phyloP scores from a whole-genome alignment of 1,140 invertebrate genomes.

The Drepana arcuata region DNA sequence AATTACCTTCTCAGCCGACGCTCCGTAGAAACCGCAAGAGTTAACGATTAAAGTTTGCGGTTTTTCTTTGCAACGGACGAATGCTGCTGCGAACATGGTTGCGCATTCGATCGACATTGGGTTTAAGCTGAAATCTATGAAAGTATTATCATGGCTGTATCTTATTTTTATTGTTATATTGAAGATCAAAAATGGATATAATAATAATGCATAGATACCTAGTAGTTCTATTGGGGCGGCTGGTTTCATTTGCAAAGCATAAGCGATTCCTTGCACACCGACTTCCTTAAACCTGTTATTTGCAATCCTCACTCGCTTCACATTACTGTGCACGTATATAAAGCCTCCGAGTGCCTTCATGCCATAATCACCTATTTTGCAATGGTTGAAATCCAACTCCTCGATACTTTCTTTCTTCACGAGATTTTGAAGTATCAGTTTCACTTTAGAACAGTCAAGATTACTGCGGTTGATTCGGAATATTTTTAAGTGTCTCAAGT shows the following conservation, averaged over 20 bases:
- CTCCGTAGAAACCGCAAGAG: slow-evolving; percentile 52
- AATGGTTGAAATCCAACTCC: slow-evolving; percentile 66
- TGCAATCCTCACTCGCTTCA: slow-evolving; percentile 49
- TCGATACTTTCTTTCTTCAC: slow-evolving; percentile 55
- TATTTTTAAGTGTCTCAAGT: slow-evolving; percentile 40
- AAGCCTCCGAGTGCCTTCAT: slow-evolving; percentile 63
- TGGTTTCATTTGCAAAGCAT: slow-evolving; percentile 61
- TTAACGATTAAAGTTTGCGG: slow-evolving; percentile 59
- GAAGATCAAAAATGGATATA: too few species aligned
- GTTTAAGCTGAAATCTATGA: slow-evolving; percentile 59
- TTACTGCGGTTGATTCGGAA: slow-evolving; percentile 63
- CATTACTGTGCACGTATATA: slow-evolving; percentile 47
- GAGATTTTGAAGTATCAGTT: slow-evolving; percentile 51
- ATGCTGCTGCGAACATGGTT: slow-evolving; percentile 58
- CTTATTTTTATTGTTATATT: too few species aligned
- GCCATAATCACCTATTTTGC: slow-evolving; percentile 62
- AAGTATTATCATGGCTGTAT: too few species aligned
- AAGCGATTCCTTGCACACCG: slow-evolving; percentile 56
- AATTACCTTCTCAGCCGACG: slow-evolving; percentile 57
- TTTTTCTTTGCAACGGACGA: slow-evolving; percentile 62
- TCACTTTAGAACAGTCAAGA: slow-evolving; percentile 55
- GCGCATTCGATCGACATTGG: slow-evolving; percentile 55
- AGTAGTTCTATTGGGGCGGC: slow-evolving; percentile 55
- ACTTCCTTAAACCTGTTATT: slow-evolving; percentile 61
- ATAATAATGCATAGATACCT: too few species aligned